phyloP scores from a whole-genome alignment of 2,888 invertebrate species.

The Drosophila anceps region DNA sequence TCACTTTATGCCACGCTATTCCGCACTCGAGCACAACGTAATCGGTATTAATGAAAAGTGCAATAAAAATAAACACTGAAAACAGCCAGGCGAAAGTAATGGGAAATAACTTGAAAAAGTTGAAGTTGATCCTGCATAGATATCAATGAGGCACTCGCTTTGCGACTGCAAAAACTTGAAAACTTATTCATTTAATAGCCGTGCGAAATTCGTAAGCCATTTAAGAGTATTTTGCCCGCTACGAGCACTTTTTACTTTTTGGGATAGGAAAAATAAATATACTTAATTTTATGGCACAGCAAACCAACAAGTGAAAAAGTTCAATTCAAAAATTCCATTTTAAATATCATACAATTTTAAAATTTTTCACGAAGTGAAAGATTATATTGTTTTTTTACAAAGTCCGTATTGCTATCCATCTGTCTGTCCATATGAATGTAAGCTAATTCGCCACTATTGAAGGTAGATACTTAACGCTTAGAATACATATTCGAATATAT shows the following conservation, averaged over 20 bases:
- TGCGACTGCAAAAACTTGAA: neutral
- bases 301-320: neutral
- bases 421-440: no score
- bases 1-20: constrained; percentile 54
- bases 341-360: neutral
- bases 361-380: neutral
- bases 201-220: neutral
- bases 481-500: no score
- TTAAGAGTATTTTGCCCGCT: neutral
- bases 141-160: constrained; percentile 11
- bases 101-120: constrained; percentile 17
- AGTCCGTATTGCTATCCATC: no score
- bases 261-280: neutral
- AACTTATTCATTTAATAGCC: constrained; percentile 2
- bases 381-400: no score
- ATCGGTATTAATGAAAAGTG: constrained; percentile 73
- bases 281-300: neutral
- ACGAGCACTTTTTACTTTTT: neutral
- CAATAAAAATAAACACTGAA: constrained; percentile 33
- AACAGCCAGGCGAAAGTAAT: constrained; percentile 15
- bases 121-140: constrained; percentile 15
- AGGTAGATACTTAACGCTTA: no score
- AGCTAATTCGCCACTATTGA: no score
- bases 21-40: constrained; percentile 56
- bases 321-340: neutral